A percentile compares a stretch with the other conserved stretches of the same genome.
These are phyloP conservation scores for Helicoverpa zea DNA, from an alignment of 1,140 invertebrate genomes.

Conservation along the genomic window DNA sequence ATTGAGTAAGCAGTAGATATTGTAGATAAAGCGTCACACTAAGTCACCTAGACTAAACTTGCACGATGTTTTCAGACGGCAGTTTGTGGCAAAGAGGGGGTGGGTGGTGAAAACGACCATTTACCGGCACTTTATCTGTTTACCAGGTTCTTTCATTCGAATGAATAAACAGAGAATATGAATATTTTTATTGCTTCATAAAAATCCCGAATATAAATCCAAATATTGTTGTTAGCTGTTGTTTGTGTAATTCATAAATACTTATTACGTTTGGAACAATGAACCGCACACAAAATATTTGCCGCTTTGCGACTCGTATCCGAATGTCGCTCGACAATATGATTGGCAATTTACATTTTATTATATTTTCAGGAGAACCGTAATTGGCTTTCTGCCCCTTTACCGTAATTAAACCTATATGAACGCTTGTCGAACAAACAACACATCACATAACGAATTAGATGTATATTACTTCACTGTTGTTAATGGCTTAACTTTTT, in stretches of 20 bases:
- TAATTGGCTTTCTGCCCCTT: conserved; percentile 53
- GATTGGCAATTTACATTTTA: conserved; percentile 60
- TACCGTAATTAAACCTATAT: conserved; percentile 46
- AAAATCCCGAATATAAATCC: conserved; percentile 12
- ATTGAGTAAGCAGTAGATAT: too few relatives aligned
- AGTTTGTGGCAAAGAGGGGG: too few relatives aligned
- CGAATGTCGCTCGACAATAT: conserved; percentile 49
- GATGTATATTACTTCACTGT: not conserved
- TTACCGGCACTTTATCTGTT: not conserved
- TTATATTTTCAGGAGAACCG: conserved; percentile 50
- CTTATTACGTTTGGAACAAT: conserved; percentile 25
- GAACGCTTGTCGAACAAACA: not conserved
- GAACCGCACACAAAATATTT: conserved; percentile 32
- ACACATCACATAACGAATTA: conserved; percentile 33
- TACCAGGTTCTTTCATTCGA: not conserved
- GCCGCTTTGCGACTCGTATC: conserved; percentile 46
- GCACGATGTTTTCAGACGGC: too few relatives aligned
- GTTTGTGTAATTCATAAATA: conserved; percentile 30
- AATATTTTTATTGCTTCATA: conserved; percentile 5
- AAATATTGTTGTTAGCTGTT: conserved; percentile 33
- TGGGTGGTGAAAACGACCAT: too few relatives aligned
- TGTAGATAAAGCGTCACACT: too few relatives aligned
- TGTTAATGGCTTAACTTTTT: conserved; percentile 15
- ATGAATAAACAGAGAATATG: not conserved
- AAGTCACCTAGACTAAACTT: too few relatives aligned